Conservation (phyloP, 2,797 vertebrate species). For the Amblyraja radiata region DNA sequence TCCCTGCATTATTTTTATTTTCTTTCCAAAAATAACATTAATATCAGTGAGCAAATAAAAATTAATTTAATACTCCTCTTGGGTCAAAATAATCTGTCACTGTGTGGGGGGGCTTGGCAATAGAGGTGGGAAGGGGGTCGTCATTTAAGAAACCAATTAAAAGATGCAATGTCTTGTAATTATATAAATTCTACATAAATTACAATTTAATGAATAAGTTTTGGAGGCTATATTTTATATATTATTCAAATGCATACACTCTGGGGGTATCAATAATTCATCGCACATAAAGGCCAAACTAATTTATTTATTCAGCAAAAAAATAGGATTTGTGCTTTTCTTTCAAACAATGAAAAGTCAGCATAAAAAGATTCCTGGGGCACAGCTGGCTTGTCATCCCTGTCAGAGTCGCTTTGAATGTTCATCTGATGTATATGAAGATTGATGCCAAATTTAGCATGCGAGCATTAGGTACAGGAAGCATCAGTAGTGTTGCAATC, state of each 20-base stretch:
- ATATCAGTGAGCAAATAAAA: slow-evolving; percentile 5
- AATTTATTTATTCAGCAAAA: slow-evolving; percentile 76
- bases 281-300: slow-evolving; percentile 77
- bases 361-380: slow-evolving; percentile 7
- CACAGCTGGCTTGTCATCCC: slow-evolving; percentile 22
- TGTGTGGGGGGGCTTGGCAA: not conserved
- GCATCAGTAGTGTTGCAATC: not conserved
- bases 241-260: slow-evolving; percentile 72
- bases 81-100: slow-evolving; percentile 12
- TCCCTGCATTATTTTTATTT: not conserved
- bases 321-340: slow-evolving; percentile 51
- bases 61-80: slow-evolving; percentile 18
- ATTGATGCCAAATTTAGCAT: slow-evolving; percentile 15
- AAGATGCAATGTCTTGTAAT: slow-evolving; percentile 30
- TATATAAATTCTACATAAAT: slow-evolving; percentile 72
- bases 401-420: not conserved
- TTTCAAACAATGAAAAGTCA: slow-evolving; percentile 27
- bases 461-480: not conserved
- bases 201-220: slow-evolving; percentile 71
- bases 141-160: slow-evolving; percentile 34
- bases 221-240: slow-evolving; percentile 70
- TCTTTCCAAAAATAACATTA: not conserved
- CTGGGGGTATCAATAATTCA: slow-evolving; percentile 72
- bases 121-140: not conserved
- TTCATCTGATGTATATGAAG: slow-evolving; percentile 21